phyloP scores from a whole-genome alignment of 2,113 vertebrate genomes.

The Poicephalus gulielmi region DNA sequence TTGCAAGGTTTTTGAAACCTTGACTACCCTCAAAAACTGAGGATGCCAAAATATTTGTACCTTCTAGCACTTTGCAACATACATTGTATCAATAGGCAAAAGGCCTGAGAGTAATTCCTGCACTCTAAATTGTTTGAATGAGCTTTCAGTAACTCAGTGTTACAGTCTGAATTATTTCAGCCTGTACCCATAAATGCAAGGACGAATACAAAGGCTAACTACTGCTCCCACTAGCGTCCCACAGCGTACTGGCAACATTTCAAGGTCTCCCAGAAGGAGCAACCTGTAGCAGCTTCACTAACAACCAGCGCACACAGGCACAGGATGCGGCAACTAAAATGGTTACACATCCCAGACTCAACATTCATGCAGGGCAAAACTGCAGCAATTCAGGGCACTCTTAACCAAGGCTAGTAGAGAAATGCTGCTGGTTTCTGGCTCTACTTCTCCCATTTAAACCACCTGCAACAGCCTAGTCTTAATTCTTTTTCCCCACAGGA shows the following conservation, averaged over 20 bases:
- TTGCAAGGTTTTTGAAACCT: neutral
- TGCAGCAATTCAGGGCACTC: neutral
- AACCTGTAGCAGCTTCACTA: neutral
- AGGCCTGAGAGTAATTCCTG: neutral
- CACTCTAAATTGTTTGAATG: neutral
- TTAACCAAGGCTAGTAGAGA: neutral
- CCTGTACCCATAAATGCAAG: neutral
- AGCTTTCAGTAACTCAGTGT: slow-evolving; percentile 27
- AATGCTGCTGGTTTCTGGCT: neutral
- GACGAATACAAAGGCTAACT: neutral
- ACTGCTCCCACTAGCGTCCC: neutral
- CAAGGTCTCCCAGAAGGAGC: neutral
- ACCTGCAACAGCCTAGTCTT: neutral
- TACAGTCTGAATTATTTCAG: neutral
- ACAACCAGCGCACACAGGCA: neutral
- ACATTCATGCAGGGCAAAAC: neutral
- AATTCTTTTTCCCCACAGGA: neutral
- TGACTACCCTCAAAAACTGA: neutral
- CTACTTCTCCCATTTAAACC: neutral
- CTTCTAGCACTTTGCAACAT: neutral
- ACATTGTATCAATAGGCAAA: neutral
- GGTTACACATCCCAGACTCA: neutral
- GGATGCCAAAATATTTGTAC: neutral
- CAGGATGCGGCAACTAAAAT: neutral
- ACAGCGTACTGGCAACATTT: neutral